These are phyloP conservation scores for Pelecanoides urinatrix DNA, from an alignment of 2,113 vertebrate species.

Conservation along the genomic window DNA sequence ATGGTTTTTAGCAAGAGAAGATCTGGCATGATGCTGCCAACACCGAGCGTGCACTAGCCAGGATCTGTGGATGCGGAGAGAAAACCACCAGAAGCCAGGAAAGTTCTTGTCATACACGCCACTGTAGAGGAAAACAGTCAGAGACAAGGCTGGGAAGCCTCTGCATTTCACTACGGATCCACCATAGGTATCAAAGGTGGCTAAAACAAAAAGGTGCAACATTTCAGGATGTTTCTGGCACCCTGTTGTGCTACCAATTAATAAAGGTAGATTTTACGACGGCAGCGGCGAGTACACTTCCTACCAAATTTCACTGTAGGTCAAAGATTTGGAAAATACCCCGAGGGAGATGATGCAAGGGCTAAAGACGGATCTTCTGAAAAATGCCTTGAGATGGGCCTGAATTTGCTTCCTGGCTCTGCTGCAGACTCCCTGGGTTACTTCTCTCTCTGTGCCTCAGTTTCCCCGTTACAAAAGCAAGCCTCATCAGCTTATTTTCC, in stretches of 20 bases:
- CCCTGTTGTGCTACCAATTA: fast-evolving
- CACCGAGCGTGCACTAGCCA: too few species aligned
- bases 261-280: neutral
- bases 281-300: fast-evolving
- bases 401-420: neutral
- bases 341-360: neutral
- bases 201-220: fast-evolving
- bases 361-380: neutral
- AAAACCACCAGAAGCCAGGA: neutral
- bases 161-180: neutral
- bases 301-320: fast-evolving
- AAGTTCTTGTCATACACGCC: fast-evolving
- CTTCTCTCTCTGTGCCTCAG: neutral
- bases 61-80: too few species aligned
- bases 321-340: neutral
- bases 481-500: neutral
- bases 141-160: neutral
- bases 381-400: neutral
- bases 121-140: fast-evolving
- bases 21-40: neutral
- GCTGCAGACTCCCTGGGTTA: neutral
- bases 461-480: neutral
- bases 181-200: neutral
- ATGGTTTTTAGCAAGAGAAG: neutral
- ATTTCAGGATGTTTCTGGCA: neutral